Conservation (phyloP, 2,888 invertebrate species). For the Lucinisca nassula region DNA sequence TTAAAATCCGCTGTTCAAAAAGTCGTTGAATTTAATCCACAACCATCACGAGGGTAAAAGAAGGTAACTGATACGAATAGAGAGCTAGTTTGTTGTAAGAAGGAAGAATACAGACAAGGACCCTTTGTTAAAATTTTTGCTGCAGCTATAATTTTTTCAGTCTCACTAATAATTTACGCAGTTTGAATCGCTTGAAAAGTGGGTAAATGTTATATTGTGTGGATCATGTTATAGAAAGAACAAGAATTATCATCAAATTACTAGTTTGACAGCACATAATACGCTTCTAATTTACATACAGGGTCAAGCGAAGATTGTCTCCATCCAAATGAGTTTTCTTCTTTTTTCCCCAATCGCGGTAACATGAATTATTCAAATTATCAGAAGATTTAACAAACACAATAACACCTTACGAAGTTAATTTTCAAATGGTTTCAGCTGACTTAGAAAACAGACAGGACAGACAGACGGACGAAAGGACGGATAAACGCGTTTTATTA, state of each 20-base stretch:
- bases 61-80: not conserved
- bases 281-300: not conserved
- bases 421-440: too few species aligned
- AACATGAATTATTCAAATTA: too few species aligned
- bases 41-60: not conserved
- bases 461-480: too few species aligned
- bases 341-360: too few species aligned
- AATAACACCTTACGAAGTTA: too few species aligned
- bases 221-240: not conserved
- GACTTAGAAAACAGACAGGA: too few species aligned
- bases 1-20: constrained; percentile 35
- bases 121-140: not conserved
- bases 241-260: not conserved
- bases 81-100: not conserved
- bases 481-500: too few species aligned
- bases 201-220: not conserved
- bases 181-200: not conserved
- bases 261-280: not conserved
- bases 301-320: too few species aligned
- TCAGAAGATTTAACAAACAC: too few species aligned
- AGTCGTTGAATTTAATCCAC: constrained; percentile 20
- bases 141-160: not conserved
- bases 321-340: too few species aligned
- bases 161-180: not conserved
- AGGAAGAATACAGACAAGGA: not conserved